Evolutionary conservation across 2,888 invertebrate species (phyloP).

Genomic region (Lycaena phlaeas): DNA sequence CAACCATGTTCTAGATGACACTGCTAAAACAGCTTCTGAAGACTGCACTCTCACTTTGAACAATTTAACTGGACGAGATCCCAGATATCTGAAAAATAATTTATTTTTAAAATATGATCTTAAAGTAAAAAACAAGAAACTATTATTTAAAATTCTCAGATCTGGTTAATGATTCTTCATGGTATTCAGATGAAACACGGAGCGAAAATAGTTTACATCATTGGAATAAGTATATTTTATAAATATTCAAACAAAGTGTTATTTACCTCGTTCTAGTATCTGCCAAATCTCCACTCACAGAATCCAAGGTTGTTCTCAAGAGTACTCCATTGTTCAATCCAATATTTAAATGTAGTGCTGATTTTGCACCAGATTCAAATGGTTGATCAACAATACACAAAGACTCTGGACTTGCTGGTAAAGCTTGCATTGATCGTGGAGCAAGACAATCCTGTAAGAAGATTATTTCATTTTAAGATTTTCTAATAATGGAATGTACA

Average conservation of each 20-base stretch:
- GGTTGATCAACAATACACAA: slow-evolving; percentile 94
- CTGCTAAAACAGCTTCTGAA: slow-evolving; percentile 96
- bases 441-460: slow-evolving; percentile 87
- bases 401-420: slow-evolving; percentile 97
- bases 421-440: slow-evolving; percentile 95
- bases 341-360: slow-evolving; percentile 93
- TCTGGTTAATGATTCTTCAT: slow-evolving; percentile 70
- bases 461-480: background rate
- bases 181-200: slow-evolving; percentile 76
- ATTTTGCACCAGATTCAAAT: slow-evolving; percentile 78
- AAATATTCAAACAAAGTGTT: background rate
- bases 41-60: slow-evolving; percentile 97
- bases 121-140: too few species aligned
- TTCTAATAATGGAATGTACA: background rate
- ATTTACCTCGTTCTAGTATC: slow-evolving; percentile 91
- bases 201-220: slow-evolving; percentile 61
- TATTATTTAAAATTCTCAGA: slow-evolving; percentile 42
- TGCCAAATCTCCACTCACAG: slow-evolving; percentile 95
- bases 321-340: slow-evolving; percentile 97
- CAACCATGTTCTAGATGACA: slow-evolving; percentile 98
- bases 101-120: too few species aligned
- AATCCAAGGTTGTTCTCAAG: slow-evolving; percentile 93
- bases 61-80: slow-evolving; percentile 95
- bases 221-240: slow-evolving; percentile 22
- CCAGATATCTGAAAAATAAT: slow-evolving; percentile 80